A percentile compares a stretch with the other conserved stretches of the same genome.
Evolutionary conservation across 2,113 vertebrate genomes (phyloP).

Genomic region (Gasterosteus aculeatus): DNA sequence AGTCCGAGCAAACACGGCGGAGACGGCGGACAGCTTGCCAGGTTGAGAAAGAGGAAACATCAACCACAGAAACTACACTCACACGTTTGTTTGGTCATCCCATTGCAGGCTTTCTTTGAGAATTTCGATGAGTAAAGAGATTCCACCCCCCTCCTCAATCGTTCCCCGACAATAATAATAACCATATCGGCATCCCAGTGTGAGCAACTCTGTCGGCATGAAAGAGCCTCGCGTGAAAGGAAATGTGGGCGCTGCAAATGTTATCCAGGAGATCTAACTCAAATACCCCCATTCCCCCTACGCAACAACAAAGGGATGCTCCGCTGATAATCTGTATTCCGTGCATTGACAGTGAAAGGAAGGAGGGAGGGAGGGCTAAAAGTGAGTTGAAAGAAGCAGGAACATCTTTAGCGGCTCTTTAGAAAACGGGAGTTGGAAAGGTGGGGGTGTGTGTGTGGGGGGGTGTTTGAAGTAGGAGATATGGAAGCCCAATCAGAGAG

Average conservation of each 20-base stretch:
- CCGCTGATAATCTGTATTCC: conserved; percentile 77
- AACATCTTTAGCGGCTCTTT: conserved; percentile 62
- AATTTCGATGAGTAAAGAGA: conserved; percentile 6
- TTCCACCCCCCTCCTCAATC: conserved; percentile 27
- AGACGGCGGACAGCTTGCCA: conserved; percentile 5
- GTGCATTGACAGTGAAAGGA: conserved; percentile 70
- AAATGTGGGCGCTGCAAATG: conserved; percentile 69
- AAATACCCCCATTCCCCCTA: conserved; percentile 80
- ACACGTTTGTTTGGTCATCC: conserved; percentile 15
- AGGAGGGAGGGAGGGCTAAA: conserved; percentile 5
- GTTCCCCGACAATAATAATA: conserved; percentile 58
- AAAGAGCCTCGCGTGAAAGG: conserved; percentile 67
- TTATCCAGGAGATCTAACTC: conserved; percentile 79
- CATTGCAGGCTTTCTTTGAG: not conserved
- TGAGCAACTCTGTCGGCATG: conserved; percentile 60
- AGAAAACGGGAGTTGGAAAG: conserved; percentile 51
- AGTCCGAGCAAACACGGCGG: conserved; percentile 2
- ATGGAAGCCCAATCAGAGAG: conserved; percentile 56
- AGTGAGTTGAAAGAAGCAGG: conserved; percentile 59
- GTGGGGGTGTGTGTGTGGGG: not conserved
- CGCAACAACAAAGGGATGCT: conserved; percentile 77
- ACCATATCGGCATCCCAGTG: conserved; percentile 40
- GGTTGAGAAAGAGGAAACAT: conserved; percentile 1
- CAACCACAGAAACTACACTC: not conserved
- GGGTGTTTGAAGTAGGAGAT: conserved; percentile 75